Conservation (phyloP, 2,888 invertebrate genomes). For the Chydorus sphaericus region DNA sequence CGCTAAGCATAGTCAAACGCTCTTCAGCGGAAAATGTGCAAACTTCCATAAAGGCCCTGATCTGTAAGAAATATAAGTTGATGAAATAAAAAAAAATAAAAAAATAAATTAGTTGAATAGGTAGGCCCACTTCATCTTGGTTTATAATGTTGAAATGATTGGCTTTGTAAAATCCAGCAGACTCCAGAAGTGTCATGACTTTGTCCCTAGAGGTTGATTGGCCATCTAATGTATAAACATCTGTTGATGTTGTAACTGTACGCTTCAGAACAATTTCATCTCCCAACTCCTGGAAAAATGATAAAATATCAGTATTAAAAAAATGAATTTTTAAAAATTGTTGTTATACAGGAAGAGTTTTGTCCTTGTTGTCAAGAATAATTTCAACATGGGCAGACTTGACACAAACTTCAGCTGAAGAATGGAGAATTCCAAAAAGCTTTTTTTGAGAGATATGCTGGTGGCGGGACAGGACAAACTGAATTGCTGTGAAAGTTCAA, state of each 20-base stretch:
- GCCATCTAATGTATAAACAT: slow-evolving; percentile 97
- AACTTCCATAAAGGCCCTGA: no score
- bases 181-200: slow-evolving; percentile 93
- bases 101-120: no score
- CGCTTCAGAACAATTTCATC: slow-evolving; percentile 92
- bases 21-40: slow-evolving; percentile 97
- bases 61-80: no score
- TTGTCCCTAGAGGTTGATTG: slow-evolving; percentile 94
- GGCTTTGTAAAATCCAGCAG: slow-evolving; percentile 95
- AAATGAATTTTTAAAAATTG: no score
- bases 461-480: slow-evolving; percentile 98
- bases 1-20: slow-evolving; percentile 77
- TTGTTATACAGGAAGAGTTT: slow-evolving; percentile 87
- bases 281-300: slow-evolving; percentile 96
- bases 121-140: slow-evolving; percentile 96
- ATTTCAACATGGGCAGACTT: slow-evolving; percentile 97
- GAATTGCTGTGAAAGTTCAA: slow-evolving; percentile 65
- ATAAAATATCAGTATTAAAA: no score
- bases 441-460: slow-evolving; percentile 92
- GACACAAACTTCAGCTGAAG: slow-evolving; percentile 91
- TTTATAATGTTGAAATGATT: slow-evolving; percentile 99
- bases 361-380: slow-evolving; percentile 95
- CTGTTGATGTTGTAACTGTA: slow-evolving; percentile 97
- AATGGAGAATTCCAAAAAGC: slow-evolving; percentile 84
- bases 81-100: no score